A percentile compares a stretch with the other conserved stretches of the same genome.
Evolutionary conservation across 2,888 invertebrate species (phyloP).

Genomic region (Athrips mouffetella): DNA sequence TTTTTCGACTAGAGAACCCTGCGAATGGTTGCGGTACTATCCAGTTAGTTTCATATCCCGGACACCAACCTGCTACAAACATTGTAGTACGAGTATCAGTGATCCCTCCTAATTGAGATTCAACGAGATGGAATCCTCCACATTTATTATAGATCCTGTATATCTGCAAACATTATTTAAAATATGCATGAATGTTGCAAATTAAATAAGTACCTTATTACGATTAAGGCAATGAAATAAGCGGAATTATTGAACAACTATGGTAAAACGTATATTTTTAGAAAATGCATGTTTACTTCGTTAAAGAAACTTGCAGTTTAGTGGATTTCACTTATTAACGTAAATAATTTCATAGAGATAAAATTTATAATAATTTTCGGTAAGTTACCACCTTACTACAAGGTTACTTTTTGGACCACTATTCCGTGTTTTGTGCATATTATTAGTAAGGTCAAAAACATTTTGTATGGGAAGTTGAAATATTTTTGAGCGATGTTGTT

Average conservation of each 20-base stretch:
- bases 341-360: too few species aligned
- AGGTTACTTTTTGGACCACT: too few species aligned
- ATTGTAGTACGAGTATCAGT: slow-evolving; percentile 32
- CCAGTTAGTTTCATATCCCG: slow-evolving; percentile 20
- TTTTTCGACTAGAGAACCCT: too few species aligned
- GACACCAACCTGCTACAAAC: slow-evolving; percentile 22
- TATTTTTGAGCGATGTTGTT: too few species aligned
- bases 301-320: not conserved
- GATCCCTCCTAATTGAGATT: slow-evolving; percentile 31
- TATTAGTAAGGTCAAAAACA: too few species aligned
- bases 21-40: not conserved
- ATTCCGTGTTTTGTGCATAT: too few species aligned
- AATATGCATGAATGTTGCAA: slow-evolving; percentile 46
- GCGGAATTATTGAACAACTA: slow-evolving; percentile 25
- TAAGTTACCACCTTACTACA: too few species aligned
- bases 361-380: too few species aligned
- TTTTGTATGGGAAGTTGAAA: too few species aligned
- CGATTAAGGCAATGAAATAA: slow-evolving; percentile 34
- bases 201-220: slow-evolving; percentile 34
- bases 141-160: slow-evolving; percentile 35
- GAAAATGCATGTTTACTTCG: not conserved
- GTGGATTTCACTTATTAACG: slow-evolving; percentile 1
- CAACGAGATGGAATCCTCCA: slow-evolving; percentile 27
- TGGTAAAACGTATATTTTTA: slow-evolving; percentile 12
- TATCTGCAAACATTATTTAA: slow-evolving; percentile 36